Base-by-base conservation (phyloP, 2,797 vertebrate species). In the Sciurus vulgaris region DNA sequence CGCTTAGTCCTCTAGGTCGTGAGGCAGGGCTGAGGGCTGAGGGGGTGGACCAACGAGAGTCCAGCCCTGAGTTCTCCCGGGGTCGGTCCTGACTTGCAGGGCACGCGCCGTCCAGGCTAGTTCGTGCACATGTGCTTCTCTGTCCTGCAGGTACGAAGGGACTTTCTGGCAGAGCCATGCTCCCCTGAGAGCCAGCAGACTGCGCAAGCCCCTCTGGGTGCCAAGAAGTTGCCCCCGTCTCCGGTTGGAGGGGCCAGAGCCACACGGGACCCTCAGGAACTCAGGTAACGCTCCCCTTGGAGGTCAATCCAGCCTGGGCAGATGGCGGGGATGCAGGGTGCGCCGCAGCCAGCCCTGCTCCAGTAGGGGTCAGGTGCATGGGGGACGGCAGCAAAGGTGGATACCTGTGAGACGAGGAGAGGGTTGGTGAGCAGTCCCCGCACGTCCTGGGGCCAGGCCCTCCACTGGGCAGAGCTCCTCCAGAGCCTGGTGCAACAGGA, bases 71-170 rank as follows among this genome's bases (percentile, higher is more conserved):
- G 24, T 59, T 54, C 49, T n/a, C 67, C 30, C 44, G 8, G 14
- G n/a, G 20, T 1, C 3, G 2, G 7, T 18, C n/a, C 2, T 15
- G 28, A 20, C 0, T 33, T 77, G 35, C 49, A 0, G 59, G 70
- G 11, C 14, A 3, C 1, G 3, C 1, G 14, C 22, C 30, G 18
- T 85, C 8, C 0, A 1, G n/a, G n/a, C 13, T 33, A 54, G 13
- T 73, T 6, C 30, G 35, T 22, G 14, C 2, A 18, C 3, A 0
- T 0, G 18, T 72, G 54, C 22, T 44, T 91, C 77, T 94, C 65
- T 51, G 59, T 33, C 63, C 59, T 67, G 84, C 96, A 99, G 98
- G 97, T 97, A 90, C 95, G 96, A 97, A 97, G 96, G 98, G 82
- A 95, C 73, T 63, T 96, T 97, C 8, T 0, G 67, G 56, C 98